These are phyloP conservation scores for Phyto melanocephala DNA, from an alignment of 2,888 invertebrate genomes.

Conservation along the genomic window DNA sequence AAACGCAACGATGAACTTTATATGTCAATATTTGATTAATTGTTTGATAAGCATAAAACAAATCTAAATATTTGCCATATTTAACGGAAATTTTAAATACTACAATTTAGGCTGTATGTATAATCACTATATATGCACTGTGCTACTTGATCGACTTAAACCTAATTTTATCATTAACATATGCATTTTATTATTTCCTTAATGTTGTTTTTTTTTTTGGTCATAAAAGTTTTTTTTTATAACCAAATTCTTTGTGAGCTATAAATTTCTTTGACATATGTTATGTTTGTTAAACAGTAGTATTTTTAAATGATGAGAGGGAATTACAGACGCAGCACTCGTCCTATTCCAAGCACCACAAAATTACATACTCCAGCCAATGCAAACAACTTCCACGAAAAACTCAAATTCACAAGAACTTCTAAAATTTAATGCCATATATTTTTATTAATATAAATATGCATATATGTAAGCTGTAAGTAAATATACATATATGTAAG, in stretches of 20 bases:
- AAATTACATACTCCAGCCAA: slow-evolving; percentile 6
- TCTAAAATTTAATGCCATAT: background rate
- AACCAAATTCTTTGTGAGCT: slow-evolving; percentile 19
- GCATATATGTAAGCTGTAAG: too few relatives aligned
- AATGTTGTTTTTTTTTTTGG: background rate
- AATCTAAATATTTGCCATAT: too few relatives aligned
- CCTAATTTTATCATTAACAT: too few relatives aligned
- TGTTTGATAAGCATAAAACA: too few relatives aligned
- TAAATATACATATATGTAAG: too few relatives aligned
- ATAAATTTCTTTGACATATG: slow-evolving; percentile 47
- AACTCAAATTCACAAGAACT: background rate
- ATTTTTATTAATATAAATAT: too few relatives aligned
- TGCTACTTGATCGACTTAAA: too few relatives aligned
- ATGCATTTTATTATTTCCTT: background rate
- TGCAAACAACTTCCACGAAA: slow-evolving; percentile 7
- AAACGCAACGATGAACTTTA: too few relatives aligned
- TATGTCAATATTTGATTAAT: too few relatives aligned
- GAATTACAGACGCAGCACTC: background rate
- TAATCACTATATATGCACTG: too few relatives aligned
- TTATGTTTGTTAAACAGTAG: slow-evolving; percentile 38
- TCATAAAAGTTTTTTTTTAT: background rate
- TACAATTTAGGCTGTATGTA: too few relatives aligned
- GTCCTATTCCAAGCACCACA: background rate
- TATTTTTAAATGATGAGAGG: slow-evolving; percentile 40
- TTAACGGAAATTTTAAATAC: too few relatives aligned